Evolutionary conservation across 2,113 vertebrate species (phyloP).

Genomic region (Cygnus buccinator): DNA sequence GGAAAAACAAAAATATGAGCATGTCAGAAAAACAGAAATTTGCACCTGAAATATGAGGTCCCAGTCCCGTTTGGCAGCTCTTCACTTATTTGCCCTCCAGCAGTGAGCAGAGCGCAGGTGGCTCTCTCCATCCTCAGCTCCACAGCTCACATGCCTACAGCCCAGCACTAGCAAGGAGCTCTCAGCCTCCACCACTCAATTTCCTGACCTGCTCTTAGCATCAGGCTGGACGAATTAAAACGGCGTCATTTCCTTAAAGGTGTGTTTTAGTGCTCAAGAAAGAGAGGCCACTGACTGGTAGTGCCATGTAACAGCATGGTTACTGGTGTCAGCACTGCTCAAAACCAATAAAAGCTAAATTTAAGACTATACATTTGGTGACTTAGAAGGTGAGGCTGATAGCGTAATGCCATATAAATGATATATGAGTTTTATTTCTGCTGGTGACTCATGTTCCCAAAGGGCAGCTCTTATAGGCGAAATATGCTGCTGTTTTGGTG

Average conservation of each 20-base stretch:
- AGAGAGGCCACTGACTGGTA: neutral
- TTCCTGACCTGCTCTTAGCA: neutral
- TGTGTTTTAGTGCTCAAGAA: neutral
- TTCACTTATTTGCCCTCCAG: neutral
- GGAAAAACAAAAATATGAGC: neutral
- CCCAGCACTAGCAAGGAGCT: rapidly evolving
- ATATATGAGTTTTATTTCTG: slow-evolving; percentile 7
- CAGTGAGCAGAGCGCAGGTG: neutral
- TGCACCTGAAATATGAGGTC: neutral
- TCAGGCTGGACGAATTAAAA: neutral
- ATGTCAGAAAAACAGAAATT: neutral
- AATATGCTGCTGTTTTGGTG: neutral
- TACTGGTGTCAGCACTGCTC: rapidly evolving
- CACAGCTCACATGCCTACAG: neutral
- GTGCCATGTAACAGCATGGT: neutral
- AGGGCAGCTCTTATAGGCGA: neutral
- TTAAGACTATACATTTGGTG: neutral
- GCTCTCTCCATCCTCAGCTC: neutral
- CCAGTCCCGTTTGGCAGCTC: no score
- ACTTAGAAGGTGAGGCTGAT: neutral
- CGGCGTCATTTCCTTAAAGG: neutral
- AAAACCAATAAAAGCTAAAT: neutral
- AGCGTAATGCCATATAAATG: neutral
- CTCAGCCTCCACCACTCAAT: neutral
- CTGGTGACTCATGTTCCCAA: neutral